These are phyloP conservation scores for Entosphenus tridentatus DNA, from an alignment of 2,113 vertebrate genomes.

Conservation along the genomic window DNA sequence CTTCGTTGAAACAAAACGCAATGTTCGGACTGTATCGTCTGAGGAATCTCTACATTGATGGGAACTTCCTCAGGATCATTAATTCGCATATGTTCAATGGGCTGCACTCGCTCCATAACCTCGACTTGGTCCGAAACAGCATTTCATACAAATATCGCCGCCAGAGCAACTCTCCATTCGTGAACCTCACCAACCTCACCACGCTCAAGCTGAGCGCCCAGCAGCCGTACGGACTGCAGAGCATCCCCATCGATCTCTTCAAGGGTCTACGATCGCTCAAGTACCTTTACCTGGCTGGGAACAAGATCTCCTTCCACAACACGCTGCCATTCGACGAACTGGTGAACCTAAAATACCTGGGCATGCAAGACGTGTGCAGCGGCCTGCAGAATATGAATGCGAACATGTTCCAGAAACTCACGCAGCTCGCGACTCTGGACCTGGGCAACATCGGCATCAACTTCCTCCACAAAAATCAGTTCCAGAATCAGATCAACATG, in stretches of 20 bases:
- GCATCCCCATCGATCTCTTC: slow-evolving; percentile 14
- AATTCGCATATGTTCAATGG: neutral
- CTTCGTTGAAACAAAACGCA: slow-evolving; percentile 15
- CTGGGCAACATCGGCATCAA: slow-evolving; percentile 34
- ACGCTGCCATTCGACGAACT: slow-evolving; percentile 33
- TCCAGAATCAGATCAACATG: slow-evolving; percentile 36
- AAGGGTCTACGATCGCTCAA: slow-evolving; percentile 14
- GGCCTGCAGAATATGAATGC: slow-evolving; percentile 22
- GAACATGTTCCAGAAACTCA: slow-evolving; percentile 40
- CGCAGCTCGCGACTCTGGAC: slow-evolving; percentile 20
- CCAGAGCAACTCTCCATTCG: slow-evolving; percentile 19
- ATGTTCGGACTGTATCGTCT: slow-evolving; percentile 27
- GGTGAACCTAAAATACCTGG: slow-evolving; percentile 21
- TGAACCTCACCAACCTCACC: slow-evolving; percentile 17
- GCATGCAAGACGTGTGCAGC: slow-evolving; percentile 24
- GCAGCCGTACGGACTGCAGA: slow-evolving; percentile 16
- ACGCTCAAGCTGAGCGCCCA: slow-evolving; percentile 15
- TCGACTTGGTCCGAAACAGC: slow-evolving; percentile 13
- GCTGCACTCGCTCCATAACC: slow-evolving; percentile 14
- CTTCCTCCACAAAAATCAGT: slow-evolving; percentile 27
- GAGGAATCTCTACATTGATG: slow-evolving; percentile 32
- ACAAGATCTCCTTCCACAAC: slow-evolving; percentile 21
- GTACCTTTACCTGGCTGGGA: slow-evolving; percentile 26
- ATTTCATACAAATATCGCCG: slow-evolving; percentile 16
- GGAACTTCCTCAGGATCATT: slow-evolving; percentile 27